Conservation (phyloP, 2,888 invertebrate species). For the Catocala fraxini region DNA sequence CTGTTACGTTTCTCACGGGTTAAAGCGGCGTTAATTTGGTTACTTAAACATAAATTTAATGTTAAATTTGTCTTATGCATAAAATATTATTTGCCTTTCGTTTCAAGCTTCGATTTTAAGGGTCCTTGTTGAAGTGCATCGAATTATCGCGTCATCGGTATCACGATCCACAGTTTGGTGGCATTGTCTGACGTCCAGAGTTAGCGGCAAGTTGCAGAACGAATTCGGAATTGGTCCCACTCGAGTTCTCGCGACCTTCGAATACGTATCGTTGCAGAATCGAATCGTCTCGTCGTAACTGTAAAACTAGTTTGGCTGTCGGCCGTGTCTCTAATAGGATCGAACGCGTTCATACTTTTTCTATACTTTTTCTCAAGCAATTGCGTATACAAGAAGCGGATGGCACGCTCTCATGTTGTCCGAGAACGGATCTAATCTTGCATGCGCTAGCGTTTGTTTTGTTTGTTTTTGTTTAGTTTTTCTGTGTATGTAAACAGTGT, state of each 20-base stretch:
- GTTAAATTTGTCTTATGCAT: neutral
- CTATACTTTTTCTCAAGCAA: conserved; percentile 70
- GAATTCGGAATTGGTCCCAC: conserved; percentile 73
- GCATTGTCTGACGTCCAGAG: conserved; percentile 37
- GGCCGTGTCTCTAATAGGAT: conserved; percentile 76
- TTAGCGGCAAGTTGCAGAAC: conserved; percentile 62
- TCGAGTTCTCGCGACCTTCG: conserved; percentile 80
- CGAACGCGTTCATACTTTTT: conserved; percentile 71
- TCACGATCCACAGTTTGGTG: conserved; percentile 32
- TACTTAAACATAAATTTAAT: conserved; percentile 4
- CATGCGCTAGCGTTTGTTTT: conserved; percentile 55
- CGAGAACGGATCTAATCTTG: conserved; percentile 51
- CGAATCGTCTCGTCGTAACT: conserved; percentile 75
- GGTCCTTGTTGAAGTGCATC: conserved; percentile 37
- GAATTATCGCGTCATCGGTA: conserved; percentile 42
- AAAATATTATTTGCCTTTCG: neutral
- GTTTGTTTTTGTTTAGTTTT: conserved; percentile 40
- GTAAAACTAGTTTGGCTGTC: conserved; percentile 82
- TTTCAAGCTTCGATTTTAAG: conserved; percentile 4
- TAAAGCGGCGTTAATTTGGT: conserved; percentile 9
- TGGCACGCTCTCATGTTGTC: conserved; percentile 41
- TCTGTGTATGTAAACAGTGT: neutral
- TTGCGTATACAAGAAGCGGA: conserved; percentile 53
- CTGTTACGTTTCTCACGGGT: conserved; percentile 35
- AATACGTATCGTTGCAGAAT: conserved; percentile 76